Conservation (phyloP, 64 coral and sea anemone species). For the Stylophora pistillata region DNA sequence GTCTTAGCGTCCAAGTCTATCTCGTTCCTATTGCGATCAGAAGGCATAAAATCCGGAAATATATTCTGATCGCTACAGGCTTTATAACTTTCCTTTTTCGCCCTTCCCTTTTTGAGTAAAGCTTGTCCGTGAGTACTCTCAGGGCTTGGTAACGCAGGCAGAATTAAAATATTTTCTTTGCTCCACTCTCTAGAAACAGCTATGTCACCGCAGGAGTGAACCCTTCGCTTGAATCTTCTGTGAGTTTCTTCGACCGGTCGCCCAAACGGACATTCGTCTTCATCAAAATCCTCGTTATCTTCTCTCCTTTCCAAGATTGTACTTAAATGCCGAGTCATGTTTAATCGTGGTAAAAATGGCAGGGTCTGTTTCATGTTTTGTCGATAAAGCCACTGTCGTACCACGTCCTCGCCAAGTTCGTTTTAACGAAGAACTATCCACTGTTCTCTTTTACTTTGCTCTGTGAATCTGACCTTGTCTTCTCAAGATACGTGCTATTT, state of each 20-base stretch:
- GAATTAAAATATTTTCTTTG: neutral
- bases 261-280: neutral
- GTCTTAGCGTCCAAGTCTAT: slow-evolving; percentile 16
- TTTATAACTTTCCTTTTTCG: too few species aligned
- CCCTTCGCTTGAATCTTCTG: slow-evolving; percentile 4
- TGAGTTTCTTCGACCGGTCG: neutral
- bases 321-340: slow-evolving; percentile 25
- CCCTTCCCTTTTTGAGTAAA: neutral
- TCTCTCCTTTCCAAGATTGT: slow-evolving; percentile 31
- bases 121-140: neutral
- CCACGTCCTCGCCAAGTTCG: neutral
- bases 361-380: slow-evolving; percentile 1
- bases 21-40: neutral
- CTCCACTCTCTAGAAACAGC: neutral
- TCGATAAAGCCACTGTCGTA: too few species aligned
- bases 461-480: neutral
- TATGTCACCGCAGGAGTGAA: slow-evolving; percentile 8
- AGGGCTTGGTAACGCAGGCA: neutral
- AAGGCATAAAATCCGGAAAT: slow-evolving; percentile 6
- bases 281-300: slow-evolving; percentile 5
- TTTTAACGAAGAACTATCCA: neutral
- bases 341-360: slow-evolving; percentile 21
- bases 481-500: neutral
- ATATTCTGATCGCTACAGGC: neutral
- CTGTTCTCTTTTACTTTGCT: neutral